Conservation (phyloP, 2,113 vertebrate genomes). For the Eira barbara region DNA sequence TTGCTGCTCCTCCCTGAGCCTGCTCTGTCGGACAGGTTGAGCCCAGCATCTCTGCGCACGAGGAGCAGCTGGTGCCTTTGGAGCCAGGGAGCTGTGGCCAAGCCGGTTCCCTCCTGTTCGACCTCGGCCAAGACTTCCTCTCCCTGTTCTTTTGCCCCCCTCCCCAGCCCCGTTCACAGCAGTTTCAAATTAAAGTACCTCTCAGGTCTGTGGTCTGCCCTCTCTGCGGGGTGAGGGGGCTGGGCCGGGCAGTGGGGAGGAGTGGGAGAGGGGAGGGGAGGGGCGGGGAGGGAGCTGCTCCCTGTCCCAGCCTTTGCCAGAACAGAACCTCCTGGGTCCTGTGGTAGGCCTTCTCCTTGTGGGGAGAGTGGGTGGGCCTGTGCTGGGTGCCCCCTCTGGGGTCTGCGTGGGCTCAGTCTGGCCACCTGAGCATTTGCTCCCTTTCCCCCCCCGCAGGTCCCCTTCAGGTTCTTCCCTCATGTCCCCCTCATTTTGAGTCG, state of each 20-base stretch:
- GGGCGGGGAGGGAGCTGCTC: fast-evolving
- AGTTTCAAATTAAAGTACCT: background rate
- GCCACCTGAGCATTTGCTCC: background rate
- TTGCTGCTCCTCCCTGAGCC: background rate
- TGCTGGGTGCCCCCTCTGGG: background rate
- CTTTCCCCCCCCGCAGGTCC: background rate
- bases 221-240: background rate
- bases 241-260: background rate
- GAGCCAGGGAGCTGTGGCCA: background rate
- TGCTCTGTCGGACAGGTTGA: background rate
- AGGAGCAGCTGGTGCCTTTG: background rate
- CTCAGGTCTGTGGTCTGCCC: background rate
- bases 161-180: background rate
- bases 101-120: background rate
- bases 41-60: background rate
- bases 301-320: background rate
- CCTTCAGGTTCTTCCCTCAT: background rate
- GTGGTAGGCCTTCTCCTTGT: background rate
- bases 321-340: background rate
- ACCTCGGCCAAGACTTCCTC: too few relatives aligned
- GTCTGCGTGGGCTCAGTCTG: background rate
- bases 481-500: background rate
- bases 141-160: background rate
- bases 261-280: background rate
- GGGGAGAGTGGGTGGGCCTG: background rate